Evolutionary conservation across 2,888 invertebrate species (phyloP).

Genomic region (Lochmaea crataegi): DNA sequence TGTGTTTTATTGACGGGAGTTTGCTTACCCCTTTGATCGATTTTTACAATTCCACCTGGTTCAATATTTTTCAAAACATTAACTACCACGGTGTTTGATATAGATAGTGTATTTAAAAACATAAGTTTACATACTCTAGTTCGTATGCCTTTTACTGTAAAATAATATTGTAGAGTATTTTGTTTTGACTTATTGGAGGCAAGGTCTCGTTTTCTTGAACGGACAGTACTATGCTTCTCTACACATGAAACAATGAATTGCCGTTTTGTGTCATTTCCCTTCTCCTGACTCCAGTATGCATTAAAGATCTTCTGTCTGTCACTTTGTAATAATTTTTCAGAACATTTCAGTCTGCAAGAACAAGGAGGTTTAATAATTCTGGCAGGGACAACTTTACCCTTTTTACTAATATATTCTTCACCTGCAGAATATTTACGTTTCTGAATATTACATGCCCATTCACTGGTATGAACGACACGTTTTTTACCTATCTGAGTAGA

Average conservation of each 20-base stretch:
- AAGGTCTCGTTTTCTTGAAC: slow-evolving; percentile 15
- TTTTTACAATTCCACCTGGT: slow-evolving; percentile 15
- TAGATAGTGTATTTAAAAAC: slow-evolving; percentile 22
- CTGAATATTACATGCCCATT: slow-evolving; percentile 27
- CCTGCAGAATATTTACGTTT: slow-evolving; percentile 26
- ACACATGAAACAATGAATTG: slow-evolving; percentile 25
- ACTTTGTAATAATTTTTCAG: slow-evolving; percentile 17
- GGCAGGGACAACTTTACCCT: slow-evolving; percentile 24
- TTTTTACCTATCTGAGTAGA: slow-evolving; percentile 21
- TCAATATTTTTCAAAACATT: slow-evolving; percentile 14
- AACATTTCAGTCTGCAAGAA: slow-evolving; percentile 24
- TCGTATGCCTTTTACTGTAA: slow-evolving; percentile 21
- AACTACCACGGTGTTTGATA: slow-evolving; percentile 12
- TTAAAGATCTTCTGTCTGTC: slow-evolving; percentile 25
- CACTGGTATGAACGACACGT: slow-evolving; percentile 25
- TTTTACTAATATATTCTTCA: slow-evolving; percentile 28
- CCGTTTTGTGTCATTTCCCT: slow-evolving; percentile 18
- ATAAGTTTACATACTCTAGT: slow-evolving; percentile 16
- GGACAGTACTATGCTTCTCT: slow-evolving; percentile 25
- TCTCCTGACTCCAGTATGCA: slow-evolving; percentile 19
- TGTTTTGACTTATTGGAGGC: slow-evolving; percentile 26
- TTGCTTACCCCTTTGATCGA: slow-evolving; percentile 4
- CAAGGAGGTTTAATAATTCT: slow-evolving; percentile 29
- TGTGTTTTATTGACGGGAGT: slow-evolving; percentile 14
- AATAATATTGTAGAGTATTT: slow-evolving; percentile 23